Conservation (phyloP, 30 jellyfish, hydroid and myxozoan species). For the Mastigias papua region DNA sequence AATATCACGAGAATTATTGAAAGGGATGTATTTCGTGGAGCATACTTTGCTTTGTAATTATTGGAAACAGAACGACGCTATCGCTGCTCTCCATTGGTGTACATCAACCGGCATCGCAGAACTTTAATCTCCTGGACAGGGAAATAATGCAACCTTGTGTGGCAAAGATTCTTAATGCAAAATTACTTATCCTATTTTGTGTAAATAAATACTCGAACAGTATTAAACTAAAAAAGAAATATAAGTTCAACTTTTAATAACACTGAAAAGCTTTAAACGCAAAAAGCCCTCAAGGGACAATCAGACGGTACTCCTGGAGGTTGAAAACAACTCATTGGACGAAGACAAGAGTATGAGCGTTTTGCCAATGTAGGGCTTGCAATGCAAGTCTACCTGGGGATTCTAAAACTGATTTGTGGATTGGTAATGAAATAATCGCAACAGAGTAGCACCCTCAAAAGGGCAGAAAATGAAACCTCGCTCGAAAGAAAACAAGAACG, state of each 20-base stretch:
- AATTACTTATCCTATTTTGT: constrained; percentile 9
- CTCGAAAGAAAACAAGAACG: constrained; percentile 12
- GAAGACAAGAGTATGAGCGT: constrained; percentile 14
- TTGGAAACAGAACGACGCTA: constrained; percentile 42
- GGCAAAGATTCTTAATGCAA: constrained; percentile 12
- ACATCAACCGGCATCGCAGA: constrained; percentile 58
- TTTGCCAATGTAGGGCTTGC: constrained; percentile 51
- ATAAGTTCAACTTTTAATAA: constrained; percentile 12
- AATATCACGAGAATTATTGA: constrained; percentile 23
- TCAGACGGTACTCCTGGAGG: constrained; percentile 28
- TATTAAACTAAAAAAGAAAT: constrained; percentile 7
- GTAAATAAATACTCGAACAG: constrained; percentile 5
- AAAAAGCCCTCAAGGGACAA: constrained; percentile 21
- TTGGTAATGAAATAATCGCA: constrained; percentile 35
- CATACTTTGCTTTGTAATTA: not conserved
- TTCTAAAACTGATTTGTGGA: constrained; percentile 36
- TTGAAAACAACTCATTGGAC: constrained; percentile 24
- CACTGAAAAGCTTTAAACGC: constrained; percentile 32
- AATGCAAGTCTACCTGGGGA: constrained; percentile 37
- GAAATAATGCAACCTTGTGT: constrained; percentile 27
- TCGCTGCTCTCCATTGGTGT: constrained; percentile 57
- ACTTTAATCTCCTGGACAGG: constrained; percentile 40
- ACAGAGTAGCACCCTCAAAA: constrained; percentile 30
- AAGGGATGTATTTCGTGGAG: constrained; percentile 23
- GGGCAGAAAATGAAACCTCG: constrained; percentile 31